Evolutionary conservation across 2,797 vertebrate species (phyloP).

Genomic region (Sandelia bainsii): DNA sequence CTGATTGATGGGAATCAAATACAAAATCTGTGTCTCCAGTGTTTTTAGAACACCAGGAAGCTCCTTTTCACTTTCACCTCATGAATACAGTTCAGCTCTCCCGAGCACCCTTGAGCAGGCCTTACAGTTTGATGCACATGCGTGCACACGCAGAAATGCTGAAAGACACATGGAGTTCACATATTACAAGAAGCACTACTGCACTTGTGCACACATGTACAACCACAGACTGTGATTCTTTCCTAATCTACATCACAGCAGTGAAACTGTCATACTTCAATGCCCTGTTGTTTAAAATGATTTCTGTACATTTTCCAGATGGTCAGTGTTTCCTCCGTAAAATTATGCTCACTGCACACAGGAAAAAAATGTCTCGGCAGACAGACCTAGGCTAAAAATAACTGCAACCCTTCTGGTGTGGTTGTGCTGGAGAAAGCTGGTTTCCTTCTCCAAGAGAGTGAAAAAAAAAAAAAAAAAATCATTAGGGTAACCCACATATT

Average conservation of each 20-base stretch:
- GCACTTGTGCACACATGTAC: constrained; percentile 14
- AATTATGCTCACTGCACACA: constrained; percentile 51
- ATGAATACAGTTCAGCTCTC: not conserved
- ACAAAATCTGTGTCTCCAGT: too few relatives aligned
- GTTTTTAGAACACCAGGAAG: too few relatives aligned
- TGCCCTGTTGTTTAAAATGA: constrained; percentile 42
- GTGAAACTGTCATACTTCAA: constrained; percentile 47
- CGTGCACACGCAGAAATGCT: not conserved
- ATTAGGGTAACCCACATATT: constrained; percentile 11
- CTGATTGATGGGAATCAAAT: too few relatives aligned
- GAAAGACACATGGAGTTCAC: constrained; percentile 16
- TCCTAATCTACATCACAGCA: constrained; percentile 35
- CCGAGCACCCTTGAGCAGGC: too few relatives aligned
- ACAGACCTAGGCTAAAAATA: constrained; percentile 66
- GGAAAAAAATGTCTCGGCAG: constrained; percentile 30
- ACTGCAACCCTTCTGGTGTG: constrained; percentile 46
- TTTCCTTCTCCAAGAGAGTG: constrained; percentile 32
- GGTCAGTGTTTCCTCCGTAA: constrained; percentile 72
- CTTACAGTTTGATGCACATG: too few relatives aligned
- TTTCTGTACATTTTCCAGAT: constrained; percentile 74
- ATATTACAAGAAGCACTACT: not conserved
- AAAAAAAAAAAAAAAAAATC: constrained; percentile 8
- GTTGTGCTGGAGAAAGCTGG: constrained; percentile 50
- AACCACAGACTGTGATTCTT: constrained; percentile 20
- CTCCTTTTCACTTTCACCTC: too few relatives aligned